Evolutionary conservation across 23 tunicate species (phyloP).

Genomic region (Phallusia fumigata): DNA sequence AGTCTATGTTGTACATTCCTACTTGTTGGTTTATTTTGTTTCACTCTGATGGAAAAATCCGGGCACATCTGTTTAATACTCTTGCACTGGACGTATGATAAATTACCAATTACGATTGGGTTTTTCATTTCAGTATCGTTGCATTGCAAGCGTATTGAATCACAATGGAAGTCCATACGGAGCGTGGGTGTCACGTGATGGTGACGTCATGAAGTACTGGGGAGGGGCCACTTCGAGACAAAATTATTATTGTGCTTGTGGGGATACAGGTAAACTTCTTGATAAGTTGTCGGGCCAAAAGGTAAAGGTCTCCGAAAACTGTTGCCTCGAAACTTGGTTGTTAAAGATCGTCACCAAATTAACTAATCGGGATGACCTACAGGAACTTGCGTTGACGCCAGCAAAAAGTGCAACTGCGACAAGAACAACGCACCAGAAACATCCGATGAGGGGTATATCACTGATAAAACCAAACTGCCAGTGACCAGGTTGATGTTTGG

Average conservation of each 20-base stretch:
- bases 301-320: too few species aligned
- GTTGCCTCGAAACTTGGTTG: too few species aligned
- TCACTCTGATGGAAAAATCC: too few species aligned
- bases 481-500: conserved; percentile 17
- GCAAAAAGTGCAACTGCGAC: conserved; percentile 20
- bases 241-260: not conserved
- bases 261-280: not conserved
- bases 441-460: conserved; percentile 20
- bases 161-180: not conserved
- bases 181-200: conserved; percentile 1
- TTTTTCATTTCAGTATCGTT: conserved; percentile 23
- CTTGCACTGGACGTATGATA: too few species aligned
- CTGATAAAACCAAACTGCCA: conserved; percentile 21
- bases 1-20: too few species aligned
- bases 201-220: not conserved
- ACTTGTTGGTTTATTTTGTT: too few species aligned
- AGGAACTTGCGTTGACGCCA: conserved; percentile 12
- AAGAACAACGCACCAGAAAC: conserved; percentile 7
- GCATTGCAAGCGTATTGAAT: not conserved
- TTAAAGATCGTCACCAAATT: too few species aligned
- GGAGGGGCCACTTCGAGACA: not conserved
- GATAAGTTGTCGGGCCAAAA: too few species aligned
- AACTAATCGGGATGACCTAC: too few species aligned
- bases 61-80: too few species aligned
- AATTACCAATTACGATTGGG: too few species aligned